Base-by-base conservation (phyloP, 2,888 invertebrate genomes). In the Eilema sororculum region DNA sequence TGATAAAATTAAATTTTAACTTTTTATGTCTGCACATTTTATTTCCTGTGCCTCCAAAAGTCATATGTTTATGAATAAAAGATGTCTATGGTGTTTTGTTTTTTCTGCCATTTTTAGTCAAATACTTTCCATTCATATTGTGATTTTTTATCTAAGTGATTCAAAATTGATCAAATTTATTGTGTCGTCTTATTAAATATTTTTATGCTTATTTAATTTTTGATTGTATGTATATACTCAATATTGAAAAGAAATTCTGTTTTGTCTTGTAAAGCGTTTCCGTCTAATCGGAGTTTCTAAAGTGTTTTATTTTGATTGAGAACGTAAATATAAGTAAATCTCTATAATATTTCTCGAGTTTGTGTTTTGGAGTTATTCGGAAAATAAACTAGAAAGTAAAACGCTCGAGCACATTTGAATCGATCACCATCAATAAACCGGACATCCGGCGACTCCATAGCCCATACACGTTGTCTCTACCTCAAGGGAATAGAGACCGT, bases 381-480 rank as follows among this genome's bases (percentile, higher is more conserved):
- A 73, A 72, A 71, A 71, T 72, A 76, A 70, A 71, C 65, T 75
- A 72, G 63, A 72, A 67, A 67, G 71, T 74, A 82, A 85, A 78
- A 82, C 69, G 69, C 74, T 77, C 66, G 20, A 72, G 74, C 76
- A 74, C 65, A 85, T 88, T 91, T 89, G 87, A 90, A 90, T 90
- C 84, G 80, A 85, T 87, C 85, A 74, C 84, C 82, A 75, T 82
- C 78, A 80, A 76, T 80, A 77, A 75, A 91, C 91, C 95, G 95
- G 95, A 95, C 87, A 92, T 95, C 95, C 95, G 95, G 91, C 86
- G 90, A 86, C 93, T 93, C 89, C 92, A 91, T 90, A 92, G 91
- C 91, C 90, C 93, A 90, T 86, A 91, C 91, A 91, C 93, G 93
- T 95, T 95, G 94, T 95, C 94, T 94, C 91, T 95, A 91, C 89